Conservation (phyloP, 2,113 vertebrate species). For the Elachura formosa region DNA sequence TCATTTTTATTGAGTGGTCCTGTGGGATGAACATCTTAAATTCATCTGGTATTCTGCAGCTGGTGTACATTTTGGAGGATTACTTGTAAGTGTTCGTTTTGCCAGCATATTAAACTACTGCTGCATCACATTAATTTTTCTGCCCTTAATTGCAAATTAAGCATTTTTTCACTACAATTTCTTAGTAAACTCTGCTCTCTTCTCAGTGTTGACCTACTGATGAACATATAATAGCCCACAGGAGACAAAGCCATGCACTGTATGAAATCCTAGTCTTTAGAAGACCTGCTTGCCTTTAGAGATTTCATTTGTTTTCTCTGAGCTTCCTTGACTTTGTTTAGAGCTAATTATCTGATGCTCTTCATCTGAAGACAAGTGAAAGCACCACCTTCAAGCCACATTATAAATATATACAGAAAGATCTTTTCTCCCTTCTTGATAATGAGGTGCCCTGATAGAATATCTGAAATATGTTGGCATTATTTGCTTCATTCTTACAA, state of each 20-base stretch:
- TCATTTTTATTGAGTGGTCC: conserved; percentile 16
- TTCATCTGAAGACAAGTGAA: not conserved
- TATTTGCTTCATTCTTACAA: not conserved
- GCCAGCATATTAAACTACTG: not conserved
- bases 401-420: not conserved
- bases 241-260: not conserved
- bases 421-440: not conserved
- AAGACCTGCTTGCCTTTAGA: not conserved
- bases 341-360: not conserved
- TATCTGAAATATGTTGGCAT: not conserved
- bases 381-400: not conserved
- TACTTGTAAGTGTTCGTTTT: not conserved
- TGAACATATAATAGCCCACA: not conserved
- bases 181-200: not conserved
- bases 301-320: not conserved
- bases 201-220: not conserved
- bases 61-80: not conserved
- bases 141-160: not conserved
- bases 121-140: not conserved
- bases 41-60: conserved; percentile 35
- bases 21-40: conserved; percentile 1
- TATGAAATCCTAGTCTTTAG: not conserved
- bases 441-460: not conserved
- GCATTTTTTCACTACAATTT: not conserved
- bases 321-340: not conserved